These are phyloP conservation scores for Aselliscus stoliczkanus DNA, from an alignment of 2,797 vertebrate species.

Conservation along the genomic window DNA sequence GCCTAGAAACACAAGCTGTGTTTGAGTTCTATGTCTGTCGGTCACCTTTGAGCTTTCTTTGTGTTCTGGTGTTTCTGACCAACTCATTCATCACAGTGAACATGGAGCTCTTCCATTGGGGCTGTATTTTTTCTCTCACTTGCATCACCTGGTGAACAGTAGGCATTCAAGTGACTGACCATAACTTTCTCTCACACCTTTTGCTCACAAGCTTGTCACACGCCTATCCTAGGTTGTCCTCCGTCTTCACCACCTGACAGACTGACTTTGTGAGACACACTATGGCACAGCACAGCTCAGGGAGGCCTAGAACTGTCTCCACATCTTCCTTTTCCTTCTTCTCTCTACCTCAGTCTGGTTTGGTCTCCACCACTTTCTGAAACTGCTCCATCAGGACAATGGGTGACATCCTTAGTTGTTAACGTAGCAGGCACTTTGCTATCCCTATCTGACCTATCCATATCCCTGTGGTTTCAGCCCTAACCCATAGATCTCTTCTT, in stretches of 20 bases:
- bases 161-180: neutral
- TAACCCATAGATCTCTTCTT: neutral
- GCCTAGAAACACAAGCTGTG: constrained; percentile 51
- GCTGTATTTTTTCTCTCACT: constrained; percentile 89
- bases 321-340: neutral
- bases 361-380: neutral
- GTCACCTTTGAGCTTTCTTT: constrained; percentile 94
- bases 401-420: neutral
- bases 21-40: constrained; percentile 90
- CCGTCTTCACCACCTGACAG: neutral
- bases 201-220: neutral
- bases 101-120: constrained; percentile 90
- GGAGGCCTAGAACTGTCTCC: neutral
- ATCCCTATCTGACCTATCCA: neutral
- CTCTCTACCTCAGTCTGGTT: neutral
- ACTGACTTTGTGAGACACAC: neutral
- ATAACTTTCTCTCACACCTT: neutral
- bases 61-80: constrained; percentile 89
- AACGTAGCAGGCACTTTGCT: neutral
- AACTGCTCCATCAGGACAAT: neutral
- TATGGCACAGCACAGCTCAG: neutral
- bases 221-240: neutral
- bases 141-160: constrained; percentile 81
- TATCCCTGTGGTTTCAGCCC: neutral
- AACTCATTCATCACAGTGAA: constrained; percentile 95